Base-by-base conservation (phyloP, 2,113 vertebrate species). In the Globicephala melas region DNA sequence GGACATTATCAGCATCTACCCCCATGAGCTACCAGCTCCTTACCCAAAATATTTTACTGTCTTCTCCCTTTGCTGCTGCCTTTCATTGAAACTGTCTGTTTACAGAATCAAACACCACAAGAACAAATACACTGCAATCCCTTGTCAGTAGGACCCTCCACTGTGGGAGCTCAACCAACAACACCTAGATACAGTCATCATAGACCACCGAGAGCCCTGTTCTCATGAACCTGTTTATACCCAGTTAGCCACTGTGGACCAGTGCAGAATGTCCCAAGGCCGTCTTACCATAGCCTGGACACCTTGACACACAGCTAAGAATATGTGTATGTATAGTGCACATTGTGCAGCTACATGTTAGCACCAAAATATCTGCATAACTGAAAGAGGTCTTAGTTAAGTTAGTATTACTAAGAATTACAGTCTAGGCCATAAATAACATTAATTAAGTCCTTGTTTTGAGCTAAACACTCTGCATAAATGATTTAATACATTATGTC, bases 261-360 rank as follows among this genome's bases (percentile, higher is more conserved):
- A 60, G 0, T 7, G 55, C 3, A 79, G 38, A 50, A 67, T 18
- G 41, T 58, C n/a, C 41, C 33, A 20, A 58, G 80, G 21, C 28
- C 58, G 14, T 20, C 86, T 33, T n/a, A 2, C 15, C 38, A 12
- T 5, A 6, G 33, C 10, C 10, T 8, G 14, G 36, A 38, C 60
- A 12, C 14, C 41, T 44, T 12, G 0, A 13, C 25, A 70, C 55
- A 60, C n/a, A 25, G 17, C 62, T 28, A 11, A n/a, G 1, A 6
- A 17, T 11, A 9, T 4, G 23, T 0, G 10, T 8, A 15, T 36
- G n/a, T 31, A 62, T 1, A 73, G 23, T 1, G 2, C 5, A 7
- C 23, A 2, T 2, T 23, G n/a, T 60, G 2, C n/a, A 8, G 38
- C 67, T 68, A 31, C 36, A 12, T 4, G 15, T 21, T 70, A 53